A percentile compares a stretch with the other conserved stretches of the same genome.
Conservation (phyloP, 2,888 invertebrate species). For the Apomyelois bistriatella region DNA sequence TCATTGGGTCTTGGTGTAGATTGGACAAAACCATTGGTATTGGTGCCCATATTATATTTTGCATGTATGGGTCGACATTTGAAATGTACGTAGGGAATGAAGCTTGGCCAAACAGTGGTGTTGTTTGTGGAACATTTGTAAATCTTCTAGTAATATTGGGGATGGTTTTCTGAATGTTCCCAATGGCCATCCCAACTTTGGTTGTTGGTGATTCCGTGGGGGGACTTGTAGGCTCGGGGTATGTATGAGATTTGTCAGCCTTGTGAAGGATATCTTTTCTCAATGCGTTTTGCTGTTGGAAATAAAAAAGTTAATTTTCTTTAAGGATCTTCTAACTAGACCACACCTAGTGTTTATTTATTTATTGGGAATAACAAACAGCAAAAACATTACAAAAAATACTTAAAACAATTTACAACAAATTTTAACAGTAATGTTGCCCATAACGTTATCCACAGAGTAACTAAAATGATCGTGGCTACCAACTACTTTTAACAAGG, state of each 20-base stretch:
- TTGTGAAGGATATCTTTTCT: constrained; percentile 25
- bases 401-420: no score
- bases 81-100: constrained; percentile 32
- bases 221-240: constrained; percentile 40
- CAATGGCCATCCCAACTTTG: not conserved
- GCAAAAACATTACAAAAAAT: no score
- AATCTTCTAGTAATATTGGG: not conserved
- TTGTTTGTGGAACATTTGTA: not conserved
- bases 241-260: constrained; percentile 28
- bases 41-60: constrained; percentile 33
- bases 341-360: no score
- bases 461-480: no score
- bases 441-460: no score
- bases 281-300: constrained; percentile 28
- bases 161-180: constrained; percentile 1
- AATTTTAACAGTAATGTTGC: no score
- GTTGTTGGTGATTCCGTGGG: constrained; percentile 22
- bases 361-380: no score
- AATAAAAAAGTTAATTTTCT: not conserved
- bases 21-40: constrained; percentile 20
- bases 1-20: constrained; percentile 16
- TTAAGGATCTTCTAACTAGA: not conserved
- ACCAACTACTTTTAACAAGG: no score
- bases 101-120: constrained; percentile 34
- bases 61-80: constrained; percentile 17